These are phyloP conservation scores for Benthosema pterotum DNA, from an alignment of 2,797 vertebrate species.

Conservation along the genomic window DNA sequence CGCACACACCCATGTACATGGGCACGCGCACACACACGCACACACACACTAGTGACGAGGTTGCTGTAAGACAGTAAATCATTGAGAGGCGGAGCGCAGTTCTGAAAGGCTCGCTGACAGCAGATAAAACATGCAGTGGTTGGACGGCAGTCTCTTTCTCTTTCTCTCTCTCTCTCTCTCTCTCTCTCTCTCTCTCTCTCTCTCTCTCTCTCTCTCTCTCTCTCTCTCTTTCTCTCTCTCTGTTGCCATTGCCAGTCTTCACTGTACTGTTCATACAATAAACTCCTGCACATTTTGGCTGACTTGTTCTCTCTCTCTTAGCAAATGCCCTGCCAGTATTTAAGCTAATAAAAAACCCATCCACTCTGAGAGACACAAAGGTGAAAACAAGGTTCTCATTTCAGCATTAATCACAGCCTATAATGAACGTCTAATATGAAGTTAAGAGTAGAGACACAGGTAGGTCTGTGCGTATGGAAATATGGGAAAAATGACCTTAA, in stretches of 20 bases:
- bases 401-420: background rate
- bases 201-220: background rate
- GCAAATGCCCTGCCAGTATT: conserved; percentile 40
- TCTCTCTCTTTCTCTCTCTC: background rate
- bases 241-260: conserved; percentile 12
- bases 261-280: background rate
- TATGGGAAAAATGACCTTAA: background rate
- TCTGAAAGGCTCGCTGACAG: conserved; percentile 69
- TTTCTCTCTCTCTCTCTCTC: background rate
- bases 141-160: conserved; percentile 14
- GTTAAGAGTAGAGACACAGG: background rate
- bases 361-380: conserved; percentile 19
- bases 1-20: conserved; percentile 18
- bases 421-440: background rate
- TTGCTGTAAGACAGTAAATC: conserved; percentile 72
- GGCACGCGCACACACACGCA: conserved; percentile 16
- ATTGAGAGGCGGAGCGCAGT: conserved; percentile 51
- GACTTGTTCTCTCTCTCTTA: background rate
- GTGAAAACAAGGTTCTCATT: background rate
- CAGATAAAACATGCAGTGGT: conserved; percentile 71
- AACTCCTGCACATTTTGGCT: conserved; percentile 35
- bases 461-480: background rate
- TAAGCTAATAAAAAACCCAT: conserved; percentile 51
- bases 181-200: background rate
- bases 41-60: conserved; percentile 33